Conservation (phyloP, 2,113 vertebrate genomes). For the Neodon shergylaensis region DNA sequence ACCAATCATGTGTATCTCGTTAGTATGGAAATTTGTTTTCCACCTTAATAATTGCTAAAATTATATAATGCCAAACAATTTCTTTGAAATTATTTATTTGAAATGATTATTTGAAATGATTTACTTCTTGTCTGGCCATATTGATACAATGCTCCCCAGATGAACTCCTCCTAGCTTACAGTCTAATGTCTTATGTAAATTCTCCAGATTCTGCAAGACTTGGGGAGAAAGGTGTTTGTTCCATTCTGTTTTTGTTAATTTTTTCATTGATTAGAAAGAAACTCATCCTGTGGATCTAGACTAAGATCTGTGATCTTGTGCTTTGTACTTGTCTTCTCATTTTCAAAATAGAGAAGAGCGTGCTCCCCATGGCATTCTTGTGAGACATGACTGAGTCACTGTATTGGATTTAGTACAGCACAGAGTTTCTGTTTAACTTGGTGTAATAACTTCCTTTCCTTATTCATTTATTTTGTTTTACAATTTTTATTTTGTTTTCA, state of each 20-base stretch:
- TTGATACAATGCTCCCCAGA: not conserved
- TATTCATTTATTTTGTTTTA: not conserved
- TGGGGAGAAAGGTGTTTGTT: not conserved
- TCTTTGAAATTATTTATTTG: not conserved
- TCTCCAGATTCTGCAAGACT: not conserved
- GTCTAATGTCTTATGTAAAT: not conserved
- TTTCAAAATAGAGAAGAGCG: not conserved
- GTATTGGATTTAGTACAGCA: not conserved
- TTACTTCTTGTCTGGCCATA: not conserved
- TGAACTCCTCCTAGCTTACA: not conserved
- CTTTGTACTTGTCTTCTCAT: not conserved
- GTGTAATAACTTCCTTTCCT: not conserved
- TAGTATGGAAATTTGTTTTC: not conserved
- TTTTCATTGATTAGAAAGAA: not conserved
- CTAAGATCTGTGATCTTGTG: not conserved
- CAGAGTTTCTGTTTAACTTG: not conserved
- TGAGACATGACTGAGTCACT: not conserved
- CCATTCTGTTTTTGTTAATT: not conserved
- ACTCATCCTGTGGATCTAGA: not conserved
- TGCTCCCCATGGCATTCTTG: not conserved
- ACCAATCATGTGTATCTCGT: not conserved
- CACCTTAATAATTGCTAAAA: not conserved
- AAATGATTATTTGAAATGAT: constrained; percentile 13
- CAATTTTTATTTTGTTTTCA: not conserved
- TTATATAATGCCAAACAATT: not conserved